Base-by-base conservation (phyloP, 1,140 invertebrate genomes). In the Onthophagus taurus region DNA sequence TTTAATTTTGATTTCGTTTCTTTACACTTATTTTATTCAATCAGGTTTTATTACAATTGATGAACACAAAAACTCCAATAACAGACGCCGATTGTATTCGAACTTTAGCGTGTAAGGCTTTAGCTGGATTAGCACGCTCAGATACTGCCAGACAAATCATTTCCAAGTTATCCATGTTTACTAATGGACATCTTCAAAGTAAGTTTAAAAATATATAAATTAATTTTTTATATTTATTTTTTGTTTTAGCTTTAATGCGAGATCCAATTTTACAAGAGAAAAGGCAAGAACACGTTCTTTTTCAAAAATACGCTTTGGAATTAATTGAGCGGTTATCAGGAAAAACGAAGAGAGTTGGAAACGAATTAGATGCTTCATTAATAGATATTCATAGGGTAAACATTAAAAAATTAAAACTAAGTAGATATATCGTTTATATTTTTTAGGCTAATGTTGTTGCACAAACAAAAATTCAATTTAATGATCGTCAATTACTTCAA, bases 261-360 rank as follows among this genome's bases (percentile, higher is more conserved):
- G 92, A 97, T 70, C 95, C 96, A 17, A 91, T 89, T 47, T 70
- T 97, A 1, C 91, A 96, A 71, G 96, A 99, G 66, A 96, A 94
- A 66, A 72, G 90, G 0, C 81, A 86, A 47, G 92, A 97, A 56
- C 95, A 98, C 67, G 86, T 94, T 0, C 83, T 83, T 60, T 98
- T 99, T 67, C 94, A 96, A 66, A 93, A 93, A 63, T 91, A 93
- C 65, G 91, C 92, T 3, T 68, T 93, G 12, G 85, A 94, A 56
- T 68, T 99, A 11, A 74, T 98, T 42, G 90, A 95, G 64, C 70
- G 82, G 2, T 86, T 98, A 2, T 91, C 89, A 14, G 92, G 94
- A 2, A 92, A 92, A 70, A 80, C 81, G 2, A 92, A 92, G 60
- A 79, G 85, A 8, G 75, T 77, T 45, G 83, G 81, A 2, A 54